These are phyloP conservation scores for Halesus radiatus DNA, from an alignment of 1,140 invertebrate species.

Conservation along the genomic window DNA sequence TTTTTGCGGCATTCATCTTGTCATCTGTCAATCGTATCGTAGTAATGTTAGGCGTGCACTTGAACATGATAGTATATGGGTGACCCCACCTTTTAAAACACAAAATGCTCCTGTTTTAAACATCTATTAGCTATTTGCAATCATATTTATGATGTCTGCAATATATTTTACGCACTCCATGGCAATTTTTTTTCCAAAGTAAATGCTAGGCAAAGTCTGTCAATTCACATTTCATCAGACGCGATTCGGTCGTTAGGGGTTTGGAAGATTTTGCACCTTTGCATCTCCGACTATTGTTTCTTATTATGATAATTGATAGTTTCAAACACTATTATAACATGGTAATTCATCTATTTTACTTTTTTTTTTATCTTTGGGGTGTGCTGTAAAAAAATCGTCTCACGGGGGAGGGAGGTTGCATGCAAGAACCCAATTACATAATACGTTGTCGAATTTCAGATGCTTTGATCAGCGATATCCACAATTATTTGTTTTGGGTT, in stretches of 20 bases:
- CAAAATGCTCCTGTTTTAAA: not conserved
- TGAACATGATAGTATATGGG: constrained; percentile 21
- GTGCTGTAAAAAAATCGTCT: not conserved
- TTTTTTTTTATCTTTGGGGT: not conserved
- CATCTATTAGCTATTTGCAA: too few species aligned
- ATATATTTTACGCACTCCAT: too few species aligned
- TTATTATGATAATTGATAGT: not conserved
- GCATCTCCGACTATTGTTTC: not conserved
- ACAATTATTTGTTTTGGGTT: too few species aligned
- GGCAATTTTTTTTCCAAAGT: not conserved
- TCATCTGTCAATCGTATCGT: constrained; percentile 47
- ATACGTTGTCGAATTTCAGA: too few species aligned
- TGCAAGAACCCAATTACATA: too few species aligned
- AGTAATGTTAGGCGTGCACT: constrained; percentile 47
- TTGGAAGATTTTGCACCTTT: not conserved
- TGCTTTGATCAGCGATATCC: too few species aligned
- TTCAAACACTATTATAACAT: not conserved
- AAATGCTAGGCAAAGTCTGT: not conserved
- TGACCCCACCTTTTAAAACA: constrained; percentile 45
- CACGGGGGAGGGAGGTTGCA: too few species aligned
- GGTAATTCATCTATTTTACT: not conserved
- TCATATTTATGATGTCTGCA: too few species aligned
- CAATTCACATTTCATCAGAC: not conserved
- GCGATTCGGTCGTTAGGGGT: not conserved
- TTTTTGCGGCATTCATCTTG: constrained; percentile 31